These are phyloP conservation scores for Proctacanthus coquilletti DNA, from an alignment of 1,140 invertebrate species.

Conservation along the genomic window DNA sequence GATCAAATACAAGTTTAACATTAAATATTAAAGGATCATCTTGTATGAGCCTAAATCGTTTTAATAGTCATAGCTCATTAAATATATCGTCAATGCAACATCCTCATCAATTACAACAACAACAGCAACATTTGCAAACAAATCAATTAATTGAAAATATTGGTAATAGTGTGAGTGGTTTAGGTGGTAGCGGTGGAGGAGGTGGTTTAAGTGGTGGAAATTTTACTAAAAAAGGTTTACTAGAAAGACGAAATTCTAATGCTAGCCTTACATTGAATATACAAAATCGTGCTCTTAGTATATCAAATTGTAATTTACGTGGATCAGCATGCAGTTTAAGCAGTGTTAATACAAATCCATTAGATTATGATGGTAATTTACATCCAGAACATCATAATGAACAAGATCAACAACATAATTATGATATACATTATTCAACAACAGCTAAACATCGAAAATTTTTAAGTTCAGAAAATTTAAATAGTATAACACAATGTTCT, in stretches of 20 bases:
- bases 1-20: constrained; percentile 78
- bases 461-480: constrained; percentile 27
- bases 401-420: background rate
- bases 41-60: constrained; percentile 34
- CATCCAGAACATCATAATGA: too few species aligned
- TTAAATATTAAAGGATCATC: constrained; percentile 35
- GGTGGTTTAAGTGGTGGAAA: background rate
- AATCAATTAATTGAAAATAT: background rate
- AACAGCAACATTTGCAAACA: background rate
- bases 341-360: constrained; percentile 33
- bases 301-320: constrained; percentile 34
- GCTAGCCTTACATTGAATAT: constrained; percentile 65
- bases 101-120: background rate
- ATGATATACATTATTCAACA: background rate
- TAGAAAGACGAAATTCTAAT: constrained; percentile 69
- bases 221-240: constrained; percentile 45
- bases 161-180: constrained; percentile 7
- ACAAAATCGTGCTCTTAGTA: constrained; percentile 28
- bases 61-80: constrained; percentile 35
- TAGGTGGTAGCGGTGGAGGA: background rate
- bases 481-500: constrained; percentile 14
- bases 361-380: constrained; percentile 11
- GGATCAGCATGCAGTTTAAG: constrained; percentile 32
- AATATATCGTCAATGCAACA: constrained; percentile 13
- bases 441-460: constrained; percentile 18